Conservation (phyloP, 2,113 vertebrate genomes). For the Opisthocomus hoazin region DNA sequence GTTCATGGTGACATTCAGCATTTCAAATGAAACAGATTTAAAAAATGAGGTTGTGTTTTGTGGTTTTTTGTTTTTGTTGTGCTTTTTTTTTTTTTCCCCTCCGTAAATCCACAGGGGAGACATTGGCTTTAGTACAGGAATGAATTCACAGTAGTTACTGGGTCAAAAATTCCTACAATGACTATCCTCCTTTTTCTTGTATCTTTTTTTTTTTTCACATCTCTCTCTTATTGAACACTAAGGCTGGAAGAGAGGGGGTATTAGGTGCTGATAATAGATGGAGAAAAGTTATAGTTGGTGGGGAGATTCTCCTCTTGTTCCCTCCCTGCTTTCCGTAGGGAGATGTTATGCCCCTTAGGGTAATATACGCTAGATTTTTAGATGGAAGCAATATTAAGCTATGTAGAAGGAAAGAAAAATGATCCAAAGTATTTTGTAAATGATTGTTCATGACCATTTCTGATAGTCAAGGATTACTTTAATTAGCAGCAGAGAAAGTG, state of each 20-base stretch:
- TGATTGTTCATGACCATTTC: background rate
- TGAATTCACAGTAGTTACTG: background rate
- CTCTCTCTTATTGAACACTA: background rate
- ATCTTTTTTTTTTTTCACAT: background rate
- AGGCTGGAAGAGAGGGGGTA: background rate
- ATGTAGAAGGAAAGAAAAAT: background rate
- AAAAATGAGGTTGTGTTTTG: background rate
- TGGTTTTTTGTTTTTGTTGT: no score
- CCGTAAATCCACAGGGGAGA: background rate
- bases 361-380: background rate
- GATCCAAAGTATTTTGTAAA: background rate
- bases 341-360: background rate
- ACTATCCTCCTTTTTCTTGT: background rate
- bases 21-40: background rate
- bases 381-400: background rate
- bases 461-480: background rate
- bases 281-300: background rate
- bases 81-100: background rate
- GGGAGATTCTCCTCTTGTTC: background rate
- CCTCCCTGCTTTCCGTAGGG: background rate
- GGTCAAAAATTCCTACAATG: background rate
- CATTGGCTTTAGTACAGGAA: background rate
- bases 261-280: background rate
- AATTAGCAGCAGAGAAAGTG: background rate
- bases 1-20: background rate